Percentiles rank a stretch among this genome's conserved stretches.
phyloP scores from a whole-genome alignment of 2,113 vertebrate species.

The Tragulus kanchil region DNA sequence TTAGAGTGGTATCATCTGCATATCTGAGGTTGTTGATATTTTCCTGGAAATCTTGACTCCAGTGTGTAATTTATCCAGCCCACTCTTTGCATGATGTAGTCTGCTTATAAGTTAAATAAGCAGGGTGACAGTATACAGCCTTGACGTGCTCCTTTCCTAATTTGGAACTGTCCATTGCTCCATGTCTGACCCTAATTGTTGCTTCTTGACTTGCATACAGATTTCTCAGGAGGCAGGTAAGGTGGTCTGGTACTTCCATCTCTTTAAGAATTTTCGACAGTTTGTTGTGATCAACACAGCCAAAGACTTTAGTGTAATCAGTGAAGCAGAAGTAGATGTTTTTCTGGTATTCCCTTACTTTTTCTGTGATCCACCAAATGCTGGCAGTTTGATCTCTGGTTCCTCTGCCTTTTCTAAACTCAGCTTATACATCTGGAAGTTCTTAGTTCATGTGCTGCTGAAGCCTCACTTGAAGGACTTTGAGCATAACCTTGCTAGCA shows the following conservation, averaged over 20 bases:
- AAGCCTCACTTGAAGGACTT: background rate
- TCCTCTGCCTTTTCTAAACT: background rate
- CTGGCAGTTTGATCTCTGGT: background rate
- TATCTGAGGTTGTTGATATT: background rate
- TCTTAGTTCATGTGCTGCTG: background rate
- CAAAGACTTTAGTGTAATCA: background rate
- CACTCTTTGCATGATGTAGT: background rate
- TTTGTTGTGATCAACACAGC: background rate
- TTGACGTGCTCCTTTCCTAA: background rate
- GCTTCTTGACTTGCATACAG: background rate
- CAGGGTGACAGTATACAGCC: background rate
- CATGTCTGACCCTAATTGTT: background rate
- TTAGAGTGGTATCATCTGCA: background rate
- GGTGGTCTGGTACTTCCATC: background rate
- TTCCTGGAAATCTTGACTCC: background rate
- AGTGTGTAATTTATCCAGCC: background rate
- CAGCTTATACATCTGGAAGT: background rate
- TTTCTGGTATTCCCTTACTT: background rate
- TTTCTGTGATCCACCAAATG: background rate
- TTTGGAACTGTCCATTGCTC: background rate
- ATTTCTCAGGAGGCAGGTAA: background rate
- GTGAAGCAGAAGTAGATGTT: background rate
- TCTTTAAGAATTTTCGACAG: background rate
- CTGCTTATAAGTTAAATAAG: background rate
- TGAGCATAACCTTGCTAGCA: background rate